Evolutionary conservation across 2,113 vertebrate species (phyloP).

Genomic region (Amazona guildingii): DNA sequence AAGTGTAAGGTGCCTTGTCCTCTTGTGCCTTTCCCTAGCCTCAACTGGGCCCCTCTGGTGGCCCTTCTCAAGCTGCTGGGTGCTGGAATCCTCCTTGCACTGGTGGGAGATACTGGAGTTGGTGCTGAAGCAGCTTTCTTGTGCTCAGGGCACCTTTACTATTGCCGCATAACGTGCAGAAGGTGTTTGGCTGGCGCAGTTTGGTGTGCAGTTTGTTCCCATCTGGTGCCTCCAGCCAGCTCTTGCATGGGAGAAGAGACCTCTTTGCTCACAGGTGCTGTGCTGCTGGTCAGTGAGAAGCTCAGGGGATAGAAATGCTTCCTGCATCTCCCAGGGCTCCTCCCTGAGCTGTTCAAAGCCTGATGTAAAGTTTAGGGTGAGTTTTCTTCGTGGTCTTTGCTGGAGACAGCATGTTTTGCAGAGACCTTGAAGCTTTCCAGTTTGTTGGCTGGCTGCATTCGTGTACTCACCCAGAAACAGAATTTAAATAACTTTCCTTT

Average conservation of each 20-base stretch:
- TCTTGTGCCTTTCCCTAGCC: neutral
- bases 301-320: neutral
- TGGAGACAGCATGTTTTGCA: neutral
- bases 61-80: neutral
- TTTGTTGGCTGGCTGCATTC: neutral
- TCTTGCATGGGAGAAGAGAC: neutral
- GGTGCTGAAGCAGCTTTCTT: neutral
- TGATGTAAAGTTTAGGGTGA: neutral
- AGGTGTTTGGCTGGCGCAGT: accelerated
- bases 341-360: accelerated
- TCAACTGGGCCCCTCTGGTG: neutral
- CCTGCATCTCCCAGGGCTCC: neutral
- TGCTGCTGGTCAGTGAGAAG: neutral
- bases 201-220: neutral
- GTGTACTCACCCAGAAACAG: neutral
- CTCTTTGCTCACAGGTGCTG: accelerated
- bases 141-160: accelerated
- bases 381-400: neutral
- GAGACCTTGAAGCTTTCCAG: neutral
- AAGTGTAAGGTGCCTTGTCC: neutral
- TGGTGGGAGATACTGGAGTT: neutral
- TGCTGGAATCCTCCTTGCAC: neutral
- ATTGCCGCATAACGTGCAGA: accelerated
- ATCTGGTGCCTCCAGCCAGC: neutral
- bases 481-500: neutral